Percentiles rank a stretch among this genome's conserved stretches.
phyloP scores from a whole-genome alignment of 2,113 vertebrate species.

The Channa argus region DNA sequence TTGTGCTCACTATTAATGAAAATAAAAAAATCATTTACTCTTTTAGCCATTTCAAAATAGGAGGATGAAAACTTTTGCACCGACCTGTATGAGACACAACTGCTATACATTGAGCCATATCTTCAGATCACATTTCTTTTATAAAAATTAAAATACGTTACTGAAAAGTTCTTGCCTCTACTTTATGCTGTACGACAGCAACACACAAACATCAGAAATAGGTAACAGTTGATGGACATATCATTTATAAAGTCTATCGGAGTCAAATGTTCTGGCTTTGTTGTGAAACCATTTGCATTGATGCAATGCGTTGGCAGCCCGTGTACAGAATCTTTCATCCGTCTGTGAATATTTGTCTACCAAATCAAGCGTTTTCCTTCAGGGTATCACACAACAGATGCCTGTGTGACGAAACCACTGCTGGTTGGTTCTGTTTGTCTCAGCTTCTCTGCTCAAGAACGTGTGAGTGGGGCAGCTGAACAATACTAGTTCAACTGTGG shows the following conservation, averaged over 20 bases:
- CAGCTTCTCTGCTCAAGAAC: too few species aligned
- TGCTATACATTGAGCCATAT: too few species aligned
- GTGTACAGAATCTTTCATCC: conserved; percentile 6
- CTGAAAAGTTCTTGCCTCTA: conserved; percentile 55
- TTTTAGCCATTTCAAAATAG: too few species aligned
- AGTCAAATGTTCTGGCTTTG: conserved; percentile 11
- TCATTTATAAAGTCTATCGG: too few species aligned
- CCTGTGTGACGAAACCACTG: not conserved
- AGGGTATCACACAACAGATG: conserved; percentile 3
- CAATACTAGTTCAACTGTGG: too few species aligned
- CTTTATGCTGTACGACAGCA: conserved; percentile 1
- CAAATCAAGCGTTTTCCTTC: conserved; percentile 61
- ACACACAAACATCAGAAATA: not conserved
- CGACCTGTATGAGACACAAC: too few species aligned
- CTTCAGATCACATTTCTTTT: too few species aligned
- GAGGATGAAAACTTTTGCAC: too few species aligned
- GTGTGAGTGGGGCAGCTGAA: too few species aligned
- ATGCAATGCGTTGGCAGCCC: not conserved
- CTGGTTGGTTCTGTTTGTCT: not conserved
- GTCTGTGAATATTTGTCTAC: conserved; percentile 72
- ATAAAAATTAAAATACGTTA: not conserved
- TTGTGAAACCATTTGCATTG: conserved; percentile 65
- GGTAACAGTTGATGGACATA: too few species aligned
- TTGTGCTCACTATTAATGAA: too few species aligned
- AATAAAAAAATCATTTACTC: too few species aligned